Evolutionary conservation across 64 coral and sea anemone genomes (phyloP).

Genomic region (Porites lutea): DNA sequence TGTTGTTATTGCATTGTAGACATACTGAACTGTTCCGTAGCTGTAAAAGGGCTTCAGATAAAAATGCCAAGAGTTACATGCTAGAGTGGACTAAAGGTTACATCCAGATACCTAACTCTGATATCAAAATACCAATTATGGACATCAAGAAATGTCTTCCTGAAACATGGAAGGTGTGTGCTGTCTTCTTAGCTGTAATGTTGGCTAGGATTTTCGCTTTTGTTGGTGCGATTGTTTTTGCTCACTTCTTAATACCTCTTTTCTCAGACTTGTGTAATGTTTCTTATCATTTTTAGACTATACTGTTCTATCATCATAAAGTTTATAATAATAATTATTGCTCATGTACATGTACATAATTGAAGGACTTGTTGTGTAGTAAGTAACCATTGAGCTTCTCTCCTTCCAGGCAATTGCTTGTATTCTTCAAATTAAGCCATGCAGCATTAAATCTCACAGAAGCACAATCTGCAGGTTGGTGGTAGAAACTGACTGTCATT

Average conservation of each 20-base stretch:
- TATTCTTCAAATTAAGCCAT: slow-evolving; percentile 92
- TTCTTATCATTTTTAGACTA: no score
- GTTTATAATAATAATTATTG: no score
- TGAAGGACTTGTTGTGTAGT: no score
- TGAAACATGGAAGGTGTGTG: slow-evolving; percentile 87
- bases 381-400: no score
- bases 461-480: slow-evolving; percentile 91
- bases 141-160: slow-evolving; percentile 88
- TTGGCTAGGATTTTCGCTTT: background rate
- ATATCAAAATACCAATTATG: slow-evolving; percentile 71
- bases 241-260: no score
- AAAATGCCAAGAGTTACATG: slow-evolving; percentile 77
- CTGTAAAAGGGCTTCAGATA: slow-evolving; percentile 74
- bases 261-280: no score
- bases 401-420: slow-evolving; percentile 84
- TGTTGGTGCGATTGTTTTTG: no score
- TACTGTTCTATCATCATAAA: no score
- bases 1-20: slow-evolving; percentile 19
- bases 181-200: no score
- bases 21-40: slow-evolving; percentile 94
- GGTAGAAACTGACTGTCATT: background rate
- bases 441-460: slow-evolving; percentile 81
- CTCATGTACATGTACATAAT: no score
- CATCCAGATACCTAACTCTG: slow-evolving; percentile 61
- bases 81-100: slow-evolving; percentile 87